Conservation (phyloP, 2,113 vertebrate species). For the Hyperopisus bebe region DNA sequence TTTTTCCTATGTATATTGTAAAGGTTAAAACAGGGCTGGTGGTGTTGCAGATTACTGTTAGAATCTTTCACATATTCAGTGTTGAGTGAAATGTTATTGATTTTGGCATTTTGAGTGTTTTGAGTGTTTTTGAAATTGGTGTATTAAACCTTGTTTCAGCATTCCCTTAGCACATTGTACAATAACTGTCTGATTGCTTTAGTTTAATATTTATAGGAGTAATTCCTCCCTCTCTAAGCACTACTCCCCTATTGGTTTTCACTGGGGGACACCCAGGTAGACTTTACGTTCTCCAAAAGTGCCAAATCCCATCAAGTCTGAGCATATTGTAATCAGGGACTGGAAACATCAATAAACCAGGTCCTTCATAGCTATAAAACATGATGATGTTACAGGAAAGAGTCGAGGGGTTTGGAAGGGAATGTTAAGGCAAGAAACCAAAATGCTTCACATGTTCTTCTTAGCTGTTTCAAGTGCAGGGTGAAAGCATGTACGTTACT, state of each 20-base stretch:
- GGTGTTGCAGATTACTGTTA: neutral
- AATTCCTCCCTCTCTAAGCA: neutral
- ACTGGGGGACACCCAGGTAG: neutral
- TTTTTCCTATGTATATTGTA: neutral
- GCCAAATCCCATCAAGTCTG: neutral
- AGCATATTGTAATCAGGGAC: neutral
- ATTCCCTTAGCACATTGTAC: neutral
- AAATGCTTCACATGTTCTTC: neutral
- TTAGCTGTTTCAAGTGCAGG: neutral
- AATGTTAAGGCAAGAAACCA: too few species aligned
- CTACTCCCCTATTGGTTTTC: neutral
- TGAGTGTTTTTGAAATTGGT: neutral
- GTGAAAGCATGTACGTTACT: neutral
- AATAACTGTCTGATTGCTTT: neutral
- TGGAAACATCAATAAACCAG: neutral
- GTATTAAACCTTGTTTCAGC: neutral
- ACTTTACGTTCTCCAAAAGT: neutral
- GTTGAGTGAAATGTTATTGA: neutral
- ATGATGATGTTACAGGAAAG: neutral
- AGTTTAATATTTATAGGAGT: neutral
- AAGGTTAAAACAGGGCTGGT: neutral
- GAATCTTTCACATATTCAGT: neutral
- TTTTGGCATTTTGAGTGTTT: neutral
- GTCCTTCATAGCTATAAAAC: neutral
- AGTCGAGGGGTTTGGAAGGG: neutral